Percentiles rank a stretch among this genome's conserved stretches.
Evolutionary conservation across 2,797 vertebrate species (phyloP).

Genomic region (Anomalospiza imberbis): DNA sequence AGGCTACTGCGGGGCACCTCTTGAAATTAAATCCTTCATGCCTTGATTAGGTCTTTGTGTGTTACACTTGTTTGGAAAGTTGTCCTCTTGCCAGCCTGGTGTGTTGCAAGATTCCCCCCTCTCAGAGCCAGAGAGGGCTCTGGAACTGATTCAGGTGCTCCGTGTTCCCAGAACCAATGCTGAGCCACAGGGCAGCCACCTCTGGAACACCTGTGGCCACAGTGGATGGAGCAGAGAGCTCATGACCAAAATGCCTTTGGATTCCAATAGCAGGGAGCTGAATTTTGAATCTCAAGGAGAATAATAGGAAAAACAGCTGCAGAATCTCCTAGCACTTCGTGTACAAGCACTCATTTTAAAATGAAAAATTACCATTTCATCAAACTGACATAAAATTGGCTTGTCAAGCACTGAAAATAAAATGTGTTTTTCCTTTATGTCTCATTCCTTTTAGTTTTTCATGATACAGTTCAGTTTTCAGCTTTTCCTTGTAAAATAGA

Average conservation of each 20-base stretch:
- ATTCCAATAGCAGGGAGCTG: background rate
- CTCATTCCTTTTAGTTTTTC: constrained; percentile 13
- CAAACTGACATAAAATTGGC: constrained; percentile 34
- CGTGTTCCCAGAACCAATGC: accelerated
- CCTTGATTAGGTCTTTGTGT: background rate
- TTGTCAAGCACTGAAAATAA: constrained; percentile 19
- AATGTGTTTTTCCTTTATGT: constrained; percentile 32
- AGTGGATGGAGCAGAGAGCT: background rate
- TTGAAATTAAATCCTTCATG: background rate
- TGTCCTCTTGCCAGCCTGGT: background rate
- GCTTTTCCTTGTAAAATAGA: background rate
- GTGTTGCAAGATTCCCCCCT: background rate
- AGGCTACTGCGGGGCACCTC: background rate
- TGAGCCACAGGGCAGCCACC: background rate
- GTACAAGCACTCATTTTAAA: background rate
- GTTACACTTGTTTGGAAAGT: background rate
- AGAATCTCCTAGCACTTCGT: background rate
- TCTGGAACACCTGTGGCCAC: background rate
- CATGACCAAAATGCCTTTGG: background rate
- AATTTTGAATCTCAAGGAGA: background rate
- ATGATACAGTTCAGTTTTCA: background rate
- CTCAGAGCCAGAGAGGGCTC: background rate
- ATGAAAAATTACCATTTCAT: constrained; percentile 26
- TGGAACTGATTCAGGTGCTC: background rate
- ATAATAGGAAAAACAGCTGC: constrained; percentile 57